These are phyloP conservation scores for Leucosticte australis DNA, from an alignment of 2,113 vertebrate species.

Conservation along the genomic window DNA sequence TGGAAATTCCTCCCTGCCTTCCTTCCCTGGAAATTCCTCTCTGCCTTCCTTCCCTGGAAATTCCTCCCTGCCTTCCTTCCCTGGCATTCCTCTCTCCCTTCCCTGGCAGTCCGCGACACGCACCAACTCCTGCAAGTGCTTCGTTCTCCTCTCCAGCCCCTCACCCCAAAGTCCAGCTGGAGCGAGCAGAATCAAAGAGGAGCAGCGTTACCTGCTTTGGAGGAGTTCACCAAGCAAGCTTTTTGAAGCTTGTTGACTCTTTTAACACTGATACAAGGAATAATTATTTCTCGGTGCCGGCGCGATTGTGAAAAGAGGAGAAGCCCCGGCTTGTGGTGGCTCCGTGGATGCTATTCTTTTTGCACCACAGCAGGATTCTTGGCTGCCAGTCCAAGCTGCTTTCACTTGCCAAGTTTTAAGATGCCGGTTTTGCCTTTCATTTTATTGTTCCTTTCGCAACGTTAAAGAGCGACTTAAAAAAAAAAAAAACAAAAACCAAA, in stretches of 20 bases:
- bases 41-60: too few relatives aligned
- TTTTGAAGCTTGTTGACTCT: slow-evolving; percentile 65
- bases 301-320: slow-evolving; percentile 30
- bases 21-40: too few relatives aligned
- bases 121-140: not conserved
- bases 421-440: slow-evolving; percentile 74
- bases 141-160: not conserved
- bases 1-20: too few relatives aligned
- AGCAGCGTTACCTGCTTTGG: slow-evolving; percentile 48
- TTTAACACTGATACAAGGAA: slow-evolving; percentile 57
- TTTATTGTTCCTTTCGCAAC: slow-evolving; percentile 73
- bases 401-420: slow-evolving; percentile 82
- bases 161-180: not conserved
- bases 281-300: slow-evolving; percentile 61
- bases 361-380: slow-evolving; percentile 87
- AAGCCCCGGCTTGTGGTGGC: slow-evolving; percentile 49
- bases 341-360: slow-evolving; percentile 67
- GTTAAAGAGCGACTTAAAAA: slow-evolving; percentile 65
- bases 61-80: too few relatives aligned
- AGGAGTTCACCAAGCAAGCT: slow-evolving; percentile 24
- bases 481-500: not conserved
- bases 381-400: slow-evolving; percentile 83
- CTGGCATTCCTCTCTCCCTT: too few relatives aligned
- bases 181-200: slow-evolving; percentile 23
- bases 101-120: not conserved